Conservation (phyloP, 2,888 invertebrate species). For the Conistra vaccinii region DNA sequence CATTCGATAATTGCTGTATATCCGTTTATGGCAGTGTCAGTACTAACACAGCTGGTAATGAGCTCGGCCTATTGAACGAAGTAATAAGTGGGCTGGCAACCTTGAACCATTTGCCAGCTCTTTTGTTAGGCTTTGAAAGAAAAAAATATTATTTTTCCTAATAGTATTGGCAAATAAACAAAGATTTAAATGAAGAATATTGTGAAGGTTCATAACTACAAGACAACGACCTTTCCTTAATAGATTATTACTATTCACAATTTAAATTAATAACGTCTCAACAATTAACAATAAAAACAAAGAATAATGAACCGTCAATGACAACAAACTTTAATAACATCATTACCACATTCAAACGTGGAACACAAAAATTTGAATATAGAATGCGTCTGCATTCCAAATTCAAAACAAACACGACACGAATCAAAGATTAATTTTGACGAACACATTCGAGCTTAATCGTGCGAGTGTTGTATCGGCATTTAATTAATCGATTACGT, state of each 20-base stretch:
- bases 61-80: constrained; percentile 64
- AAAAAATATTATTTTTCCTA: constrained; percentile 29
- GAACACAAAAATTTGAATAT: constrained; percentile 68
- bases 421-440: constrained; percentile 67
- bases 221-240: constrained; percentile 12
- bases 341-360: constrained; percentile 64
- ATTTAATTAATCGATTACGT: constrained; percentile 59
- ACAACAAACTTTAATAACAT: constrained; percentile 61
- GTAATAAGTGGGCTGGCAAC: constrained; percentile 60
- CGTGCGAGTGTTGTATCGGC: constrained; percentile 50
- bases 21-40: constrained; percentile 55
- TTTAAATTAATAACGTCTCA: constrained; percentile 28
- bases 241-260: constrained; percentile 26
- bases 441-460: constrained; percentile 64
- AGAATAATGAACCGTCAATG: constrained; percentile 44
- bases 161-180: constrained; percentile 30
- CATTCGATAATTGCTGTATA: constrained; percentile 53
- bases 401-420: constrained; percentile 67
- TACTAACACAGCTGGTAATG: constrained; percentile 60
- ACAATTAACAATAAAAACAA: constrained; percentile 53
- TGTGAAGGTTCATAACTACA: not conserved
- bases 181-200: constrained; percentile 16
- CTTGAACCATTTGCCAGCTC: constrained; percentile 66
- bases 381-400: constrained; percentile 67
- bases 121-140: constrained; percentile 50